phyloP scores from a whole-genome alignment of 2,797 vertebrate species.

The Pelodytes ibericus region DNA sequence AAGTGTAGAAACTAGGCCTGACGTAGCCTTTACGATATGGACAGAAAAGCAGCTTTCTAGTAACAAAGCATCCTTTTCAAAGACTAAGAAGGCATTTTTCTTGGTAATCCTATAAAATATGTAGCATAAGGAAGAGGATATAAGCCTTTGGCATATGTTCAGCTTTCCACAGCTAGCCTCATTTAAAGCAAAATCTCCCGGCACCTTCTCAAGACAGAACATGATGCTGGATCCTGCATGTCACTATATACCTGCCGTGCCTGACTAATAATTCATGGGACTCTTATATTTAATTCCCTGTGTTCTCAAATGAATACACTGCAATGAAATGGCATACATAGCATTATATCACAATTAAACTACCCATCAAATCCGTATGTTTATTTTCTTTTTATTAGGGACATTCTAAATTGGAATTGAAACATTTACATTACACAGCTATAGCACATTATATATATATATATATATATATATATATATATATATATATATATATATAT shows the following conservation, averaged over 20 bases:
- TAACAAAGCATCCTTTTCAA: slow-evolving; percentile 28
- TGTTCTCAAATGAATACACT: slow-evolving; percentile 3
- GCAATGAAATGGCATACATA: background rate
- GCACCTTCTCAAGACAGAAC: slow-evolving; percentile 12
- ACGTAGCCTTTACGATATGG: slow-evolving; percentile 6
- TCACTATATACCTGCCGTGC: background rate
- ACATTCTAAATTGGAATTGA: no score
- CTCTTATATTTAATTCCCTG: slow-evolving; percentile 9
- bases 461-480: no score
- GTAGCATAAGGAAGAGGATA: slow-evolving; percentile 39
- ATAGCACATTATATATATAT: no score
- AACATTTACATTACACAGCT: no score
- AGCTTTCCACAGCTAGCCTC: background rate
- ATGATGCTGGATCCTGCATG: slow-evolving; percentile 1
- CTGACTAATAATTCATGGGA: slow-evolving; percentile 21
- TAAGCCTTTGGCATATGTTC: slow-evolving; percentile 23
- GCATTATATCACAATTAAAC: background rate
- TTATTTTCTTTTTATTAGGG: background rate
- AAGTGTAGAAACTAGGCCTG: no score
- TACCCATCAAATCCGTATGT: background rate
- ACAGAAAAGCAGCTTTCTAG: slow-evolving; percentile 5
- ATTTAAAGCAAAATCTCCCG: background rate
- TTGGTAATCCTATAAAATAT: slow-evolving; percentile 51
- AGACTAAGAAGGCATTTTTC: slow-evolving; percentile 36
- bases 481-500: no score